Conservation (phyloP, 2,113 vertebrate species). For the Prochilodus magdalenae region DNA sequence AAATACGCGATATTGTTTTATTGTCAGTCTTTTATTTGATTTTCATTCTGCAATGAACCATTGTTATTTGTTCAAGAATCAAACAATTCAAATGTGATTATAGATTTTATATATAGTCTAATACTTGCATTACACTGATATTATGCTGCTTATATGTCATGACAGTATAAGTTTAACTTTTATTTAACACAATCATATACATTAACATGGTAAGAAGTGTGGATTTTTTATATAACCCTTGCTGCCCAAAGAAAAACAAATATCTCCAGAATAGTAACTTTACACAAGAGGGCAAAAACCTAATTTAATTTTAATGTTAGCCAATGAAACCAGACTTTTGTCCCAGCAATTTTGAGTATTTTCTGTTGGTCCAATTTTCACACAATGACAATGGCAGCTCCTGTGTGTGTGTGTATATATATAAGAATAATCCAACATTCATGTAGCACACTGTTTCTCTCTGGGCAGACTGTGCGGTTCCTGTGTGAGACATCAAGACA, state of each 20-base stretch:
- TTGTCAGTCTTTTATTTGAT: slow-evolving; percentile 69
- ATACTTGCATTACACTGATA: background rate
- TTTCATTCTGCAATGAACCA: slow-evolving; percentile 55
- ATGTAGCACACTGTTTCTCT: background rate
- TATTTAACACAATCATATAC: slow-evolving; percentile 12
- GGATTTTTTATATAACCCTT: background rate
- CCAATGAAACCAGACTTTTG: too few relatives aligned
- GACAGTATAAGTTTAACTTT: slow-evolving; percentile 8
- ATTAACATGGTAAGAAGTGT: slow-evolving; percentile 5
- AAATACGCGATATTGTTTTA: slow-evolving; percentile 54
- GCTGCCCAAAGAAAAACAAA: too few relatives aligned
- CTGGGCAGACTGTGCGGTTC: background rate
- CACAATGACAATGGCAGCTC: too few relatives aligned
- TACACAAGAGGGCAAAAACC: too few relatives aligned
- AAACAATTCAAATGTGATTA: background rate
- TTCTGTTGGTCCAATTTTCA: too few relatives aligned
- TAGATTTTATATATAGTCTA: background rate
- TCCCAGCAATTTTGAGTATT: too few relatives aligned
- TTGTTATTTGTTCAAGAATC: slow-evolving; percentile 56
- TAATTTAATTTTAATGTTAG: too few relatives aligned
- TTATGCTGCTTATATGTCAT: background rate
- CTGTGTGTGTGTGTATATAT: background rate
- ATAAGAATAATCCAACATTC: background rate
- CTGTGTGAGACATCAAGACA: slow-evolving; percentile 23
- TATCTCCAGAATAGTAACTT: too few relatives aligned